A percentile compares a stretch with the other conserved stretches of the same genome.
phyloP scores from a whole-genome alignment of 92 coral and sea anemone species.

The Scolanthus callimorphus region DNA sequence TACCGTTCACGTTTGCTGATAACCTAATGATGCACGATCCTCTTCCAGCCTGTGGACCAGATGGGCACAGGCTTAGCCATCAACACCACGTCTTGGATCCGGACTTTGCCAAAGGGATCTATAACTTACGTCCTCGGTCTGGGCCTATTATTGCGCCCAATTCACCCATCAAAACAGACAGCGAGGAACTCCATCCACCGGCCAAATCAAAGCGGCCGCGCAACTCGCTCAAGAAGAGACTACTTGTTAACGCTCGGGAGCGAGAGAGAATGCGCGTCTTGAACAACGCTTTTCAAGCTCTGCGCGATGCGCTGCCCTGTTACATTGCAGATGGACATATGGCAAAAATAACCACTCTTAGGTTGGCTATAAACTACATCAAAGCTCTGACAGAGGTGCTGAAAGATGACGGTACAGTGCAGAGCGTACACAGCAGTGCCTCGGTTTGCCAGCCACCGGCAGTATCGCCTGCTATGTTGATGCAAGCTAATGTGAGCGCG shows the following conservation, averaged over 20 bases:
- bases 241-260: slow-evolving; percentile 94
- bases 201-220: slow-evolving; percentile 74
- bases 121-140: slow-evolving; percentile 78
- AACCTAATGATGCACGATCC: slow-evolving; percentile 59
- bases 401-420: slow-evolving; percentile 39
- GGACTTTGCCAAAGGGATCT: slow-evolving; percentile 84
- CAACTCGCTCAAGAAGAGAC: slow-evolving; percentile 89
- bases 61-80: slow-evolving; percentile 53
- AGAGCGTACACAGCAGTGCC: neutral
- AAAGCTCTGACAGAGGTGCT: slow-evolving; percentile 93
- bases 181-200: slow-evolving; percentile 43
- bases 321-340: slow-evolving; percentile 99
- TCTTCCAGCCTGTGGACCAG: slow-evolving; percentile 53
- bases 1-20: slow-evolving; percentile 52
- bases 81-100: slow-evolving; percentile 42
- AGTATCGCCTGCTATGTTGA: slow-evolving; percentile 13
- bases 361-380: slow-evolving; percentile 97
- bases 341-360: slow-evolving; percentile 95
- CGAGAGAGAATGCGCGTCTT: slow-evolving; percentile 94
- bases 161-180: slow-evolving; percentile 42
- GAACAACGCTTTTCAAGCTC: slow-evolving; percentile 93
- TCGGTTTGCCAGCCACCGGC: slow-evolving; percentile 10
- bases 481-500: slow-evolving; percentile 7
- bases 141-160: slow-evolving; percentile 40
- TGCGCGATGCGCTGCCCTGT: slow-evolving; percentile 96